These are phyloP conservation scores for Limosa lapponica DNA, from an alignment of 2,797 vertebrate genomes.

Conservation along the genomic window DNA sequence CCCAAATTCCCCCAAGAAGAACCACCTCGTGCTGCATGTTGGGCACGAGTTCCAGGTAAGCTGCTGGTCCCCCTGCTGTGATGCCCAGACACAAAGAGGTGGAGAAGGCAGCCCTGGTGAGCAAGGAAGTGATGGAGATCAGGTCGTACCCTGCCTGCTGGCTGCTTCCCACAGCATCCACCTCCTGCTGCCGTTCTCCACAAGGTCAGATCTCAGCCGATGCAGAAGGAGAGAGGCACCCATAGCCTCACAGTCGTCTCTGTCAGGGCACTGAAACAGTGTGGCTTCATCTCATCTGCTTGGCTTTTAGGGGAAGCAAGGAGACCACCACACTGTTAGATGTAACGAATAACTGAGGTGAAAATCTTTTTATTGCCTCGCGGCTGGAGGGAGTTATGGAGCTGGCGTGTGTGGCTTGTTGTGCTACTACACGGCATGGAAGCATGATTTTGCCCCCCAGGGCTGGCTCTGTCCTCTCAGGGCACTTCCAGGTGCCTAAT, in stretches of 20 bases:
- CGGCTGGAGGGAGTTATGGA: neutral
- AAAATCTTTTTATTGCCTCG: neutral
- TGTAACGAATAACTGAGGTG: fast-evolving
- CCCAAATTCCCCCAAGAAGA: neutral
- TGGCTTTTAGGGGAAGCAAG: neutral
- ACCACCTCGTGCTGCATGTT: neutral
- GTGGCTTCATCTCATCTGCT: neutral
- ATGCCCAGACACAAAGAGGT: too few species aligned
- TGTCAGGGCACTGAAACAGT: neutral
- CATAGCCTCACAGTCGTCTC: neutral
- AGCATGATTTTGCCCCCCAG: neutral
- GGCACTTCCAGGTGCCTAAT: neutral
- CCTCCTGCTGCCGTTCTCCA: neutral
- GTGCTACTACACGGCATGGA: fast-evolving
- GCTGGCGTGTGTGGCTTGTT: fast-evolving
- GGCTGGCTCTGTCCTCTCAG: neutral
- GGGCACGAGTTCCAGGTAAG: fast-evolving
- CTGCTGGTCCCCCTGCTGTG: neutral
- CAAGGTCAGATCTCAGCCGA: too few species aligned
- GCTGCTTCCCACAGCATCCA: neutral
- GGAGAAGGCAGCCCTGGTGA: neutral
- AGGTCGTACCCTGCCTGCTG: neutral
- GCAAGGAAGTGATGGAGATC: fast-evolving
- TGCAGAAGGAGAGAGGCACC: neutral
- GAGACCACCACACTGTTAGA: fast-evolving